Base-by-base conservation (phyloP, 2,797 vertebrate genomes). In the Pseudopleuronectes americanus region DNA sequence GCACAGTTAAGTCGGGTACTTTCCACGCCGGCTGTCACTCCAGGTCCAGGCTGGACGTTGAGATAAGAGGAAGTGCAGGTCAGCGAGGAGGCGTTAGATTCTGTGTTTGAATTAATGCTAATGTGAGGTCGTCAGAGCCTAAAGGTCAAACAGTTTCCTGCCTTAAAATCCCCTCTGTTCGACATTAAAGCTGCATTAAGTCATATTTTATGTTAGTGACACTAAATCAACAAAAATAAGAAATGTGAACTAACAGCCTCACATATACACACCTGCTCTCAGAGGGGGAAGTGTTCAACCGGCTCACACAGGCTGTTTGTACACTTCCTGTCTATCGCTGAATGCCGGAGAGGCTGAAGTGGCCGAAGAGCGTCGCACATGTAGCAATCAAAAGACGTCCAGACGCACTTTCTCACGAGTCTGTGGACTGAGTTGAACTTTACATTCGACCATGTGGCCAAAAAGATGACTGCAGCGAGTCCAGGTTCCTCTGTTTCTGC, bases 391-490 rank as follows among this genome's bases (percentile, higher is more conserved):
- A 88, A 83, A 87, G 84, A 88, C 72, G 73, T 81, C 83, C 79
- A 87, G 81, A 83, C 81, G 86, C 81, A 31, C 7, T 88, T 88
- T 87, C 83, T 89, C 86, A 74, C 77, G 86, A 88, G 84, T 81
- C 73, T 86, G 76, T 68, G 81, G 87, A 89, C 84, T 87, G 87
- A 90, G 77, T 85, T 87, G 86, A 80, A 33, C 83, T 87, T 92
- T 84, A 80, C 82, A 79, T 84, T 84, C 85, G 64, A 84, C 89
- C 89, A 87, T 84, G 77, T 81, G 87, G 75, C 89, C 89, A 87
- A 89, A 90, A 90, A 88, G 91, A 92, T 83, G 90, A 92, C 91
- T 83, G 86, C n/a, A n/a, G n/a, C 90, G 55, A 89, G 80, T 85
- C 90, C 89, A 88, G 87, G 83, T 87, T 87, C 86, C 84, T 87